Conservation (phyloP, 2,113 vertebrate species). For the Equus quagga region DNA sequence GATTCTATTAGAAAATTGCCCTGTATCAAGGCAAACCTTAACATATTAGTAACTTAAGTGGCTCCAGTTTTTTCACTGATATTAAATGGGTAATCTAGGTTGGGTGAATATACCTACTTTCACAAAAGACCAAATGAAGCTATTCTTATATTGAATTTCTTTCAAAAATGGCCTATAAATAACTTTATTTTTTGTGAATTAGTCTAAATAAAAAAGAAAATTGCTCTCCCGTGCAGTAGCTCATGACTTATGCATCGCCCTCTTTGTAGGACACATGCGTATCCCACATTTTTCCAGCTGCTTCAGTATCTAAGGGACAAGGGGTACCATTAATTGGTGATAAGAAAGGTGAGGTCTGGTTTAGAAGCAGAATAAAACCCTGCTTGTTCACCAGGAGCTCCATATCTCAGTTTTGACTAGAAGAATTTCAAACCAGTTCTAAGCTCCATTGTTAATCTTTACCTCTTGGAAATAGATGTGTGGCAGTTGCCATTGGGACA, state of each 20-base stretch:
- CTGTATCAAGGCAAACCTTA: background rate
- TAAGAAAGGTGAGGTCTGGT: background rate
- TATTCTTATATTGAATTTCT: background rate
- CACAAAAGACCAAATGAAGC: background rate
- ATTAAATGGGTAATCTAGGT: background rate
- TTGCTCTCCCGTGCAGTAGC: background rate
- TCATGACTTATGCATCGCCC: background rate
- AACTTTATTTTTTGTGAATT: conserved; percentile 10
- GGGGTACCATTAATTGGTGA: background rate
- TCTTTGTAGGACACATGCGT: background rate
- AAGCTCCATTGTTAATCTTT: background rate
- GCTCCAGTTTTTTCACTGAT: background rate
- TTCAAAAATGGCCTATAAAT: background rate
- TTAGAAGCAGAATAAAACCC: background rate
- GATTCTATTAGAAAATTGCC: background rate
- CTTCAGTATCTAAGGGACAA: background rate
- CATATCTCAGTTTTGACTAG: background rate
- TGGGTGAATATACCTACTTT: background rate
- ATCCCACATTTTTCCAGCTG: background rate
- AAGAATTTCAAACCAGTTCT: background rate
- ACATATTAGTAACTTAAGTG: background rate
- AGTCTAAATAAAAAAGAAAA: background rate
- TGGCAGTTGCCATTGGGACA: background rate
- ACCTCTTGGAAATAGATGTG: background rate
- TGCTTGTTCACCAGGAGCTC: background rate